phyloP scores from a whole-genome alignment of 23 tunicate species.

The Ciona savignyi region DNA sequence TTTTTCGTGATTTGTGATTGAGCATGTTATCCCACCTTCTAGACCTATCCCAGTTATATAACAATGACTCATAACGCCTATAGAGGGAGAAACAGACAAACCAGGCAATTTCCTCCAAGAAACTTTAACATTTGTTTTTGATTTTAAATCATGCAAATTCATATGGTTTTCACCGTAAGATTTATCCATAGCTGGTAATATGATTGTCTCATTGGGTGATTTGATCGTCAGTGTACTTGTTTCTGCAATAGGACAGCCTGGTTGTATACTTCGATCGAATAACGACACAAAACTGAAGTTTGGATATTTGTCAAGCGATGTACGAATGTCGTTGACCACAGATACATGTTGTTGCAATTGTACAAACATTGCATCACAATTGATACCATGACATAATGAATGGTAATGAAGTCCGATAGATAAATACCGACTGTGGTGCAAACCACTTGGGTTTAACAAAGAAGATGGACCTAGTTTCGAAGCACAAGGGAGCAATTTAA shows the following conservation, averaged over 20 bases:
- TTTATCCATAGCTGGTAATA: constrained; percentile 6
- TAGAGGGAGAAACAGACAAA: not conserved
- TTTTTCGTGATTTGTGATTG: constrained; percentile 12
- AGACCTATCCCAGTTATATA: constrained; percentile 42
- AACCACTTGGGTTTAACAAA: constrained; percentile 28
- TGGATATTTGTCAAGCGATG: not conserved
- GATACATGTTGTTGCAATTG: constrained; percentile 40
- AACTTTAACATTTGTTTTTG: not conserved
- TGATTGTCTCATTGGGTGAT: not conserved
- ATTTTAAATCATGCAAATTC: not conserved
- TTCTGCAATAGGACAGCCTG: constrained; percentile 43
- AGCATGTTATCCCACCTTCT: constrained; percentile 62
- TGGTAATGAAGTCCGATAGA: constrained; percentile 64
- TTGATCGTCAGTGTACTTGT: constrained; percentile 16
- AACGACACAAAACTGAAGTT: constrained; percentile 12
- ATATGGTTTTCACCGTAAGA: not conserved
- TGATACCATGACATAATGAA: constrained; percentile 7
- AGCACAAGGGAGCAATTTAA: constrained; percentile 77
- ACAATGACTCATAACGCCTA: constrained; percentile 30
- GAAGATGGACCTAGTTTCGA: constrained; percentile 50
- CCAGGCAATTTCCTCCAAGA: not conserved
- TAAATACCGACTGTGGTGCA: constrained; percentile 63
- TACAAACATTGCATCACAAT: constrained; percentile 16
- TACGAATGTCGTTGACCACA: constrained; percentile 25
- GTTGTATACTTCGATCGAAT: constrained; percentile 11